A percentile compares a stretch with the other conserved stretches of the same genome.
Evolutionary conservation across 2,113 vertebrate species (phyloP).

Genomic region (Lophura nycthemera): DNA sequence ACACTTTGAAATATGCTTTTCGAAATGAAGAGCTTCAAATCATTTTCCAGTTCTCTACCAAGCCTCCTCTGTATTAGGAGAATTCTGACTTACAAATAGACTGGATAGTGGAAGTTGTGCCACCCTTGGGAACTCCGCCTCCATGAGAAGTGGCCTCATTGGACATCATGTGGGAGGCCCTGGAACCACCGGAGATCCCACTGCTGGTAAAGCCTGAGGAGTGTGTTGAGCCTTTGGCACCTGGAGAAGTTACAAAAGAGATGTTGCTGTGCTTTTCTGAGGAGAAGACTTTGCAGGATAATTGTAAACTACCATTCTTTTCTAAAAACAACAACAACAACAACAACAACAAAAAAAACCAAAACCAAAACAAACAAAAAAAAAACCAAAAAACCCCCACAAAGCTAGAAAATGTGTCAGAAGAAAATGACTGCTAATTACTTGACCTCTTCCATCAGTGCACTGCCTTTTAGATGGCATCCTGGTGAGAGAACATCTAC

Average conservation of each 20-base stretch:
- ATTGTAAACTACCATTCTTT: neutral
- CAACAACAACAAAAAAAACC: too few relatives aligned
- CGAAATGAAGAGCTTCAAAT: neutral
- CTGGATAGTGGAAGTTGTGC: slow-evolving; percentile 51
- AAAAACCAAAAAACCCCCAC: neutral
- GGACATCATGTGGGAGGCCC: slow-evolving; percentile 6
- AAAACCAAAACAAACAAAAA: too few relatives aligned
- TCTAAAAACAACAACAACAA: neutral
- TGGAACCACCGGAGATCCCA: neutral
- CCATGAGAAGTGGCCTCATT: neutral
- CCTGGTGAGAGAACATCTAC: neutral
- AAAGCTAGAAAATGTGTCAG: neutral
- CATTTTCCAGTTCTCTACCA: neutral
- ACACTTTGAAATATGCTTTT: neutral
- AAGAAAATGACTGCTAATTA: neutral
- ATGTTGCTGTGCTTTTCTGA: neutral
- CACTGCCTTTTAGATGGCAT: neutral
- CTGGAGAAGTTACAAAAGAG: neutral
- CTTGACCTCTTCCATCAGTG: neutral
- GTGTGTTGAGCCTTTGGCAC: slow-evolving; percentile 37
- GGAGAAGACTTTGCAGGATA: neutral
- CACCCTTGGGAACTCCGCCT: slow-evolving; percentile 12
- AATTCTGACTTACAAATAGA: slow-evolving; percentile 55
- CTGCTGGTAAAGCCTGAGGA: slow-evolving; percentile 44
- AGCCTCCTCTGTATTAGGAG: neutral